Evolutionary conservation across 2,888 invertebrate genomes (phyloP), one percentile per base, ranked within the genome.

Genomic region (Pimpla rufipes): DNA sequence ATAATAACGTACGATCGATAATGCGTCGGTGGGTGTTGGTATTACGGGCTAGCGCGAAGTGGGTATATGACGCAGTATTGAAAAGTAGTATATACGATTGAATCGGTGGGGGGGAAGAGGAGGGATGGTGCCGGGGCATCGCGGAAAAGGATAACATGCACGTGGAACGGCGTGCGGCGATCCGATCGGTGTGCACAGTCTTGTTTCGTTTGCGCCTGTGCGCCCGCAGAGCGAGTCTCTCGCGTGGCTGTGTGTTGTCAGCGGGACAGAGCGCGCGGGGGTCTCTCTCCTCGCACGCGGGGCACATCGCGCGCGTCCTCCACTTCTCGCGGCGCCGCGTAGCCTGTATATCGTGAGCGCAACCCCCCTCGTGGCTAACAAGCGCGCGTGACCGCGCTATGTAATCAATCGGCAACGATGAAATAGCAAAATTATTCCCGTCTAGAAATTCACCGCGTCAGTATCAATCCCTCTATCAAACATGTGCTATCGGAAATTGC

Each of bases 161-260:
- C 67, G 77, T 57, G 80, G 84, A 85, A 80, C 75, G 78, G 47
- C 42, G n/a, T n/a, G 70, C 59, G 67, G 83, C 81, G 86, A 86
- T 85, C 83, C 73, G 85, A 86, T 86, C 86, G 82, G 84, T 83
- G 80, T 83, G 83, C 83, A 77, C 83, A 67, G 81, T 87, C 87
- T 86, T 83, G 87, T 87, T 88, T 85, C 90, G 86, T 85, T 86
- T 84, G 84, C 82, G 55, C 86, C 83, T 68, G 64, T 85, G 87
- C 75, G 66, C 64, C 55, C 47, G 29, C 29, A 57, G 70, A 71
- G 57, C 75, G 71, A 67, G 29, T 76, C 37, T 47, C 68, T 62
- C 71, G 50, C 70, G 37, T 37, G 13, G 45, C 23, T 59, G 37
- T 71, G 76, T 76, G 77, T 73, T 80, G 77, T 80, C 62, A 55